Evolutionary conservation across 2,888 invertebrate species (phyloP).

Genomic region (Sinhomidia bicolor): DNA sequence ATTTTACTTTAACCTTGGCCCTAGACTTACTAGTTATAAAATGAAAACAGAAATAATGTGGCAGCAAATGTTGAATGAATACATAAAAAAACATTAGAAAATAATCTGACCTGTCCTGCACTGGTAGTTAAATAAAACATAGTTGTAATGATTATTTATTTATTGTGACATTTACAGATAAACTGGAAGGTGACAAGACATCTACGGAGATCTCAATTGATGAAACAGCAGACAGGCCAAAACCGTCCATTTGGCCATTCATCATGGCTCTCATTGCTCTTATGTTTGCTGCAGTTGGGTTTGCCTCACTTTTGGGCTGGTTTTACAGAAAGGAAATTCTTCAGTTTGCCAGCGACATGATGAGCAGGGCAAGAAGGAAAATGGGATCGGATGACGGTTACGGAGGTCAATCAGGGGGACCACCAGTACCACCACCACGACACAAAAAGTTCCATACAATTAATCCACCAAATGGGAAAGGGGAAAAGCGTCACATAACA

Average conservation of each 20-base stretch:
- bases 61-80: no score
- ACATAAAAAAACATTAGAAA: no score
- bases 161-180: slow-evolving; percentile 78
- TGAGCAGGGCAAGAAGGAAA: slow-evolving; percentile 74
- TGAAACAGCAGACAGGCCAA: slow-evolving; percentile 50
- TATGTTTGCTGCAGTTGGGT: slow-evolving; percentile 80
- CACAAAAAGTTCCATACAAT: slow-evolving; percentile 77
- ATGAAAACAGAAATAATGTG: no score
- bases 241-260: slow-evolving; percentile 77
- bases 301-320: slow-evolving; percentile 80
- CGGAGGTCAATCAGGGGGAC: slow-evolving; percentile 58
- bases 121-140: no score
- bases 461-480: slow-evolving; percentile 68
- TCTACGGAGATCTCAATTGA: slow-evolving; percentile 74
- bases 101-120: no score
- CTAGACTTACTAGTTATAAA: no score
- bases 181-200: slow-evolving; percentile 76
- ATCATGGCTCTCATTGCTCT: slow-evolving; percentile 80
- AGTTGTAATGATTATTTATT: no score
- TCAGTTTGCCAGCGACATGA: slow-evolving; percentile 74
- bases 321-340: slow-evolving; percentile 80
- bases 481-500: slow-evolving; percentile 76
- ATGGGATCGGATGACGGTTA: slow-evolving; percentile 55
- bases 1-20: no score
- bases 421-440: slow-evolving; percentile 79